Base-by-base conservation (phyloP, 2,113 vertebrate genomes). In the Equus przewalskii region DNA sequence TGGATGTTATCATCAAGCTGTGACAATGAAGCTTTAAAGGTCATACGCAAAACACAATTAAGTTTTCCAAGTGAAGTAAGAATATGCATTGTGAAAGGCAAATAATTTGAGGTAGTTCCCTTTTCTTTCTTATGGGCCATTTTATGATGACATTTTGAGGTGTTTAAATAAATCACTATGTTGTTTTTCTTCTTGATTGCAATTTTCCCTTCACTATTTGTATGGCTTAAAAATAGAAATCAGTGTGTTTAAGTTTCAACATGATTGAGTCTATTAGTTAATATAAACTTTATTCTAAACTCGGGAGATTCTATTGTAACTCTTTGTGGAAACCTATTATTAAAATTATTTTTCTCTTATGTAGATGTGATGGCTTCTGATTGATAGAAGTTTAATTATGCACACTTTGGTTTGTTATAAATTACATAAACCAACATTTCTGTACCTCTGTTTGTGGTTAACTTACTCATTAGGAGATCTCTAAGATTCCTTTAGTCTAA, bases 11-110 rank as follows among this genome's bases (percentile, higher is more conserved):
- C 98, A 96, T 28, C 97, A 98, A 98, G 97, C 97, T 98, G 97
- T 98, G 92, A 98, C 97, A 98, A 98, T 97, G 91, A 97, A 97
- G 73, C 94, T 98, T 60, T 98, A 98, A 98, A 98, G 97, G 96
- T 98, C 98, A 98, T 70, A 97, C 26, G 30, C 84, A 97, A 98
- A 98, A 98, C 92, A 96, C 51, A 95, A 97, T 98, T 97, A 92
- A 96, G 96, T 96, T 98, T 98, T 95, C 80, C 69, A 97, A 95
- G 94, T 96, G 88, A 92, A 97, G 97, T 95, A 96, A 96, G 96
- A 97, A 88, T 92, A 73, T 97, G 96, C 95, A 89, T 85, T 90
- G 94, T 96, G 92, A 97, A 98, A 96, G 80, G 91, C 97, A 97
- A 97, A 94, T 82, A 86, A 69, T 96, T 97, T 95, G 92, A 97